phyloP scores from a whole-genome alignment of 2,797 vertebrate species.

The Tapera naevia region DNA sequence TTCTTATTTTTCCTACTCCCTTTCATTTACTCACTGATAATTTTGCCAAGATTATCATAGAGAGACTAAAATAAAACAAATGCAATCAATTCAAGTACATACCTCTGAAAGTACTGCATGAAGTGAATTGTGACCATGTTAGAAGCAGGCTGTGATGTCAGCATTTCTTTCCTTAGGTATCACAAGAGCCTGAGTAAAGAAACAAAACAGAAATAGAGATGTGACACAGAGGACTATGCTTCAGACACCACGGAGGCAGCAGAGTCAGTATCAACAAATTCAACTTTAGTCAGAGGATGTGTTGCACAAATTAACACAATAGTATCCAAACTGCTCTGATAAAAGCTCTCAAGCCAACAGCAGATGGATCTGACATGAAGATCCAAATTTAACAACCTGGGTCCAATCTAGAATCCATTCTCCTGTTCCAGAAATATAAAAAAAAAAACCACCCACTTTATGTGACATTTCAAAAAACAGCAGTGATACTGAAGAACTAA shows the following conservation, averaged over 20 bases:
- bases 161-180: neutral
- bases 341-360: neutral
- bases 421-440: neutral
- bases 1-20: neutral
- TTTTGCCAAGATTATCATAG: neutral
- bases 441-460: neutral
- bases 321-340: neutral
- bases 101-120: neutral
- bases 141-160: neutral
- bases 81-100: neutral
- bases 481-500: neutral
- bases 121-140: neutral
- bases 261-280: neutral
- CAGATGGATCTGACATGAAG: neutral
- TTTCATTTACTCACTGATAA: neutral
- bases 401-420: neutral
- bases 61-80: neutral
- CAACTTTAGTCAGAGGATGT: fast-evolving
- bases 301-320: neutral
- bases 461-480: neutral
- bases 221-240: neutral
- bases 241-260: neutral
- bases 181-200: neutral
- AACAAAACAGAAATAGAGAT: neutral
- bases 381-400: neutral